Evolutionary conservation across 1,140 invertebrate species (phyloP), one percentile per base, ranked within the genome.

Genomic region (Drosophila triauraria): DNA sequence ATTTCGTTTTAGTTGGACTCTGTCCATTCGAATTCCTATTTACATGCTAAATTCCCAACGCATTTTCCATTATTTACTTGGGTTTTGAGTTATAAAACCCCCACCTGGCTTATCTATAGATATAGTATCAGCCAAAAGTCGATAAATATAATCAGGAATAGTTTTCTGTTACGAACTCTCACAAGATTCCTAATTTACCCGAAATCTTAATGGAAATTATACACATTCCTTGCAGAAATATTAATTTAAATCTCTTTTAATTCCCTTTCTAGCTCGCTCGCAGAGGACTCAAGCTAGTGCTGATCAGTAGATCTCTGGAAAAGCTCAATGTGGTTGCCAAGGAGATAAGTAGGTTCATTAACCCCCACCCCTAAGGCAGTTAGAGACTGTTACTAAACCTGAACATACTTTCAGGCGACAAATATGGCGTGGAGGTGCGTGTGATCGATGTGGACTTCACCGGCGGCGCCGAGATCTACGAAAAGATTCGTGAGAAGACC

Each of bases 391-490:
- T n/a, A 20, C 48, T 9, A 27, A 27, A 20, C 42, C 15, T 40
- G 32, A 13, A 80, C 56, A 72, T 91, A 91, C 91, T 91, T 91
- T 54, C 93, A 95, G 97, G 95, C 83, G 94, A 94, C 12, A 94
- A 95, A 35, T 97, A 95, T 92, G 95, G 95, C 56, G 97, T 99
- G 1, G 94, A 97, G 75, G 97, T 97, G 0, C 96, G 96, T 92
- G 94, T 96, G 3, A 95, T 99, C 53, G 96, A 96, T 85, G 96
- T 96, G 20, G 97, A 99, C 93, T 98, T 99, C 91, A 96, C 96
- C 5, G 93, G 95, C 72, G 95, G 92, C 4, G 94, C 95, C 3
- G 93, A 94, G 12, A 96, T 98, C 43, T 99, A 97, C 91, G 93
- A 95, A 0, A 95, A 95, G 60, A 97, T 99, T 53, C 94, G 95